These are phyloP conservation scores for Dryas iulia DNA, from an alignment of 1,140 invertebrate species.

Conservation along the genomic window DNA sequence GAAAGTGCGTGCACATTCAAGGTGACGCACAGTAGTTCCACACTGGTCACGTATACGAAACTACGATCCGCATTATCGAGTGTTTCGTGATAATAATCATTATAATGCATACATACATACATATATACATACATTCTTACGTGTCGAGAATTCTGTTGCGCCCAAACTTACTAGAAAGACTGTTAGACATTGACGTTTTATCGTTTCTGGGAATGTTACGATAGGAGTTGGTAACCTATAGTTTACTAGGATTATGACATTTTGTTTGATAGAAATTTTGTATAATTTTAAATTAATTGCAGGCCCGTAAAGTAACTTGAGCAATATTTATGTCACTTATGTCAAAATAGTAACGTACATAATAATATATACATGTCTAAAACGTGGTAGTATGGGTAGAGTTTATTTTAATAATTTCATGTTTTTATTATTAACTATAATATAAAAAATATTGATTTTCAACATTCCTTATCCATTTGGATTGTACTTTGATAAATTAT, in stretches of 20 bases:
- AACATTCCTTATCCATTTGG: too few species aligned
- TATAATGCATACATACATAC: conserved; percentile 10
- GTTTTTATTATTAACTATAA: too few species aligned
- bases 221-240: background rate
- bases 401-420: too few species aligned
- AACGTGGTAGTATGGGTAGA: too few species aligned
- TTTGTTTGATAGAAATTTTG: background rate
- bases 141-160: background rate
- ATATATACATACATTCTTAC: background rate
- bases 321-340: too few species aligned
- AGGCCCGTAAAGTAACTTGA: too few species aligned
- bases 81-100: conserved; percentile 17
- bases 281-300: background rate
- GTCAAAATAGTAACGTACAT: too few species aligned
- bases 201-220: background rate
- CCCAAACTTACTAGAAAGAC: conserved; percentile 11
- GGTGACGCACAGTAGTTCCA: conserved; percentile 14
- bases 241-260: background rate
- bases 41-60: conserved; percentile 15
- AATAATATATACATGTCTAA: too few species aligned
- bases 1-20: conserved; percentile 13
- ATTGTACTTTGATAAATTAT: too few species aligned
- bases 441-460: too few species aligned
- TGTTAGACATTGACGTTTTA: background rate
- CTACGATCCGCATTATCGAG: conserved; percentile 20